A percentile compares a stretch with the other conserved stretches of the same genome.
These are phyloP conservation scores for Melolontha melolontha DNA, from an alignment of 2,888 invertebrate genomes.

Conservation along the genomic window DNA sequence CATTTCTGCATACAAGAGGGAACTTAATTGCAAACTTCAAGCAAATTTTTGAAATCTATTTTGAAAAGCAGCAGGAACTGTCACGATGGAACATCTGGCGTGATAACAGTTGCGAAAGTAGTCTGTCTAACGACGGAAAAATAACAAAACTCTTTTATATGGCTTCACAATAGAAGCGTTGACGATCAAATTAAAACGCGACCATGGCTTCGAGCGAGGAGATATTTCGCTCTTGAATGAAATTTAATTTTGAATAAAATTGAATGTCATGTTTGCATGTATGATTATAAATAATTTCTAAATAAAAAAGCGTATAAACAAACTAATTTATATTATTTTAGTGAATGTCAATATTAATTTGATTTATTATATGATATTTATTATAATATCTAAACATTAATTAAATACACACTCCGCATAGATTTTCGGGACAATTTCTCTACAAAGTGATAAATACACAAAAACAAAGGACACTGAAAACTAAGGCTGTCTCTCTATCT, in stretches of 20 bases:
- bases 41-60: not conserved
- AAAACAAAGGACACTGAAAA: no score
- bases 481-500: no score
- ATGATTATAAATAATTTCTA: conserved; percentile 7
- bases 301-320: not conserved
- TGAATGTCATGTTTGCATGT: conserved; percentile 11
- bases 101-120: not conserved
- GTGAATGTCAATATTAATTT: no score
- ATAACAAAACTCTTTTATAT: conserved; percentile 29
- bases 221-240: conserved; percentile 18
- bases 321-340: no score
- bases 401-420: no score
- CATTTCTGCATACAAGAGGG: no score
- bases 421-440: no score
- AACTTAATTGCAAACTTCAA: no score
- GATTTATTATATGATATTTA: no score
- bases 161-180: conserved; percentile 24
- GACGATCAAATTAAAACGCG: conserved; percentile 29
- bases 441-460: no score
- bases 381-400: no score
- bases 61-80: not conserved
- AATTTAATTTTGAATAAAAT: conserved; percentile 26
- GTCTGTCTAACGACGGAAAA: conserved; percentile 12
- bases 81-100: not conserved
- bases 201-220: conserved; percentile 14